Percentiles rank a stretch among this genome's conserved stretches.
Conservation (phyloP, 2,113 vertebrate species). For the Anguilla rostrata region DNA sequence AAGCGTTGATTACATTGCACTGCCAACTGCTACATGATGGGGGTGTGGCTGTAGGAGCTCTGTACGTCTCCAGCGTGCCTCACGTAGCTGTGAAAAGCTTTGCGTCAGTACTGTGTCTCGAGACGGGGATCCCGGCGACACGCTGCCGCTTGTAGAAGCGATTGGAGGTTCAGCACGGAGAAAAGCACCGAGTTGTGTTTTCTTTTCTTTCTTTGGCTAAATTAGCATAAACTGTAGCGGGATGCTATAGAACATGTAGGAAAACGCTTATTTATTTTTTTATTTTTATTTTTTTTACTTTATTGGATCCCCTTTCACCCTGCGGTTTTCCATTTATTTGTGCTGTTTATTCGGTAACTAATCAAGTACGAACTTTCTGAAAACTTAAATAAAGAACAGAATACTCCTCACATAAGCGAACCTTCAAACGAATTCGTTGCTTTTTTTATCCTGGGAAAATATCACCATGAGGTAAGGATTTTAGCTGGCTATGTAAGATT, state of each 20-base stretch:
- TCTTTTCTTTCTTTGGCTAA: constrained; percentile 19
- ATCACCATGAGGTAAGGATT: constrained; percentile 67
- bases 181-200: constrained; percentile 20
- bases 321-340: constrained; percentile 46
- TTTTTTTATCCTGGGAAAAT: constrained; percentile 20
- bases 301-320: constrained; percentile 40
- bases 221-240: constrained; percentile 29
- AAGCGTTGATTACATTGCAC: background rate
- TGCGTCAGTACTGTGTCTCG: constrained; percentile 56
- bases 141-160: constrained; percentile 49
- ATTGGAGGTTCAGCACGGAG: constrained; percentile 22
- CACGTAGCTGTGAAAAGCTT: constrained; percentile 41
- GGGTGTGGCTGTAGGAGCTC: constrained; percentile 27
- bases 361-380: constrained; percentile 53
- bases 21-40: background rate
- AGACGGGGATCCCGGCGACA: constrained; percentile 52
- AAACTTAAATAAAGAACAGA: constrained; percentile 42
- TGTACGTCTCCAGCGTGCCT: constrained; percentile 53
- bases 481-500: background rate
- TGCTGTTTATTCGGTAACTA: constrained; percentile 30
- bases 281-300: constrained; percentile 38
- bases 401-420: background rate
- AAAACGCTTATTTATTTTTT: constrained; percentile 22
- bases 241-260: constrained; percentile 61
- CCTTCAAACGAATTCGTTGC: constrained; percentile 29